phyloP scores from a whole-genome alignment of 2,113 vertebrate genomes.

The Suricata suricatta region DNA sequence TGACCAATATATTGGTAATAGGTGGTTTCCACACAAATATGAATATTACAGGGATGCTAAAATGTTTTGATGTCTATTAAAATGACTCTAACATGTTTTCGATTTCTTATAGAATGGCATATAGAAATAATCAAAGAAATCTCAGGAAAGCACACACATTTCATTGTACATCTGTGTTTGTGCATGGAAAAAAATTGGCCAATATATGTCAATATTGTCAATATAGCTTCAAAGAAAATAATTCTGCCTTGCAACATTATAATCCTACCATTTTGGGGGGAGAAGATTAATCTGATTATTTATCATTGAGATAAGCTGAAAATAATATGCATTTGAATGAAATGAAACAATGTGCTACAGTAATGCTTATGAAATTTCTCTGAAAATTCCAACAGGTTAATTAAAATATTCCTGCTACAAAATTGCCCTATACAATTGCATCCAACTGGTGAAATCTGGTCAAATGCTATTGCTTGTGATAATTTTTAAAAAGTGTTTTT shows the following conservation, averaged over 20 bases:
- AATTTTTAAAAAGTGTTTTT: background rate
- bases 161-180: slow-evolving; percentile 81
- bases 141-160: slow-evolving; percentile 82
- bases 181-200: slow-evolving; percentile 72
- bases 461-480: background rate
- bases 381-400: slow-evolving; percentile 44
- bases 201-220: slow-evolving; percentile 55
- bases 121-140: slow-evolving; percentile 52
- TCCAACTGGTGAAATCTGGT: slow-evolving; percentile 10
- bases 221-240: slow-evolving; percentile 62
- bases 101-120: slow-evolving; percentile 14
- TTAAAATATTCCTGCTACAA: slow-evolving; percentile 48
- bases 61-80: slow-evolving; percentile 39
- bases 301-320: background rate
- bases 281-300: slow-evolving; percentile 39
- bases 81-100: slow-evolving; percentile 42
- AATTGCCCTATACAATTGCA: slow-evolving; percentile 33
- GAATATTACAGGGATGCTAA: slow-evolving; percentile 20
- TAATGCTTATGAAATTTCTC: slow-evolving; percentile 19
- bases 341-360: background rate
- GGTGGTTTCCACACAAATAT: slow-evolving; percentile 4
- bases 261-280: slow-evolving; percentile 57
- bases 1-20: background rate
- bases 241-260: slow-evolving; percentile 34
- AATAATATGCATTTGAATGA: slow-evolving; percentile 46